Conservation (phyloP, 2,797 vertebrate species). For the Mycteria americana region DNA sequence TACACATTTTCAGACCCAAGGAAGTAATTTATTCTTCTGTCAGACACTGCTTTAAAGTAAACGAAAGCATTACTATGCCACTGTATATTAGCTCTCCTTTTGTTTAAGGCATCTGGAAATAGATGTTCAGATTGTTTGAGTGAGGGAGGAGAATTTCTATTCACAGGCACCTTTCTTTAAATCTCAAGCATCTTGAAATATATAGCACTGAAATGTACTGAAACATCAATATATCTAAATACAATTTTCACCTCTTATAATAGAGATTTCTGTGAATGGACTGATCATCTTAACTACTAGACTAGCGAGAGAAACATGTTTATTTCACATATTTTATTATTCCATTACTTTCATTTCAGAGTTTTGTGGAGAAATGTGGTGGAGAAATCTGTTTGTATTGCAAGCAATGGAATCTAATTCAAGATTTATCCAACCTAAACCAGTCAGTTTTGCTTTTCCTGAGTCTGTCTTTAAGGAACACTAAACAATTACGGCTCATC, state of each 20-base stretch:
- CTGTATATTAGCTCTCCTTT: background rate
- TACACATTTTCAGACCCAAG: background rate
- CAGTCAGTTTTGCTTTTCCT: background rate
- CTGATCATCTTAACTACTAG: background rate
- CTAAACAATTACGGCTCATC: background rate
- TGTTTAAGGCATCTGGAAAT: background rate
- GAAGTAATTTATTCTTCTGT: background rate
- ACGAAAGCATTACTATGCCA: background rate
- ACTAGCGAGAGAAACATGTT: background rate
- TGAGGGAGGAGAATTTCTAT: background rate
- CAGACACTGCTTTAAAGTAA: background rate
- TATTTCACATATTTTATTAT: background rate
- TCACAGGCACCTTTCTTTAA: background rate
- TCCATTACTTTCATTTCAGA: background rate
- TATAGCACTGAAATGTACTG: background rate
- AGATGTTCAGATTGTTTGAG: background rate
- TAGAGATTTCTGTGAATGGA: background rate
- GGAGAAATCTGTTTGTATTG: background rate
- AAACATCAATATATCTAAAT: background rate
- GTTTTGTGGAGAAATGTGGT: background rate
- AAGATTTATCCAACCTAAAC: background rate
- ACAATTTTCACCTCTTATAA: background rate
- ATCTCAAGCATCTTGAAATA: background rate
- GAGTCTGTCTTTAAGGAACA: background rate
- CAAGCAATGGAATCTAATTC: background rate